Evolutionary conservation across 2,888 invertebrate species (phyloP), one percentile per base, ranked within the genome.

Genomic region (Gymnoscelis rufifasciata): DNA sequence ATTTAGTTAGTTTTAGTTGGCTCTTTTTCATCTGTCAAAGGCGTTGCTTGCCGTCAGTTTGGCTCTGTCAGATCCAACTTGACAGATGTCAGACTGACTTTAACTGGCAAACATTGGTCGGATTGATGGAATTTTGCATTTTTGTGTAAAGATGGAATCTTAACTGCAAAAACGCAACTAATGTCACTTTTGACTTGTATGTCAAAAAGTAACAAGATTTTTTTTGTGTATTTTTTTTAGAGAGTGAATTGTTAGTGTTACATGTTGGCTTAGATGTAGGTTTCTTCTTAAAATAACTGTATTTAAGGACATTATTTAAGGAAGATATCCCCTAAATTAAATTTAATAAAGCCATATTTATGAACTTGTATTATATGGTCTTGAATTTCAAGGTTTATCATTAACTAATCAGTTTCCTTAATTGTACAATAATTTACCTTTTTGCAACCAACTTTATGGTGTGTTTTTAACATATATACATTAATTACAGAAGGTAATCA

Each of bases 261-360:
- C 10, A 27, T 33, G 47, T 42, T 33, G 42, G 47, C 27, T 4
- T 47, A 47, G 41, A 29, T n/a, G 13, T 41, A 46, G 26, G n/a
- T 42, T 33, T 28, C 29, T 38, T 7, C 26, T 11, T 28, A 28
- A 31, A 31, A 41, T 36, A 41, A 47, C 37, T 38, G 33, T 14
- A 14, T 27, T 28, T 33, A 23, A 42, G 8, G 13, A 8, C 23
- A 7, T 29, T 14, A 38, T 19, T 7, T 38, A 38, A 29, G 38
- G 26, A 38, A 27, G 26, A 27, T 38, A 38, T 27, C 38, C 14
- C 13, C 2, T 27, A 7, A 7, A 8, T 15, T 13, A 8, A 33
- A 31, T 35, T 10, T 24, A 13, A 8, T 13, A 24, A 46, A 39
- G 35, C 14, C 14, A 40, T 37, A 8, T 35, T 23, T 23, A 15